phyloP scores from a whole-genome alignment of 2,113 vertebrate genomes.

The human (Homo sapiens) region DNA sequence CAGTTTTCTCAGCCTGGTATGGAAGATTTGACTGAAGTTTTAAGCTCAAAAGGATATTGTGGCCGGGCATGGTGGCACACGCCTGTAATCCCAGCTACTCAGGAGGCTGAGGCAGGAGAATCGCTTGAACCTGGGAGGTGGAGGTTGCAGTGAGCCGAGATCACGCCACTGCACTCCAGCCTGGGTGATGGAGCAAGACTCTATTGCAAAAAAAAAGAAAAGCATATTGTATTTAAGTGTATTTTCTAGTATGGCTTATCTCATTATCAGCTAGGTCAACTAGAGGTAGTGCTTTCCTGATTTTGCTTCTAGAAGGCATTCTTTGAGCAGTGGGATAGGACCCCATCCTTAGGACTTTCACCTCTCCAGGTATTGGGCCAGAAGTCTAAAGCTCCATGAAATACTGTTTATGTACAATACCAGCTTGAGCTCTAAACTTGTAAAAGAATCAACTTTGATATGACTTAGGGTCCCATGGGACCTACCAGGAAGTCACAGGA shows the following conservation, averaged over 20 bases:
- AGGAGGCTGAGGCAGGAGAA: no score
- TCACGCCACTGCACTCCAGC: no score
- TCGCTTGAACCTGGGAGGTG: no score
- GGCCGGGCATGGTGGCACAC: no score
- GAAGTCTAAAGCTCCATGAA: background rate
- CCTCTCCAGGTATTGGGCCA: background rate
- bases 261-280: background rate
- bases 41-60: background rate
- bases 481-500: background rate
- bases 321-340: background rate
- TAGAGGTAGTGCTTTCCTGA: constrained; percentile 7
- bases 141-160: no score
- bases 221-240: background rate
- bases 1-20: background rate
- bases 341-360: background rate
- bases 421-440: constrained; percentile 10
- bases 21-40: constrained; percentile 33
- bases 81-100: no score
- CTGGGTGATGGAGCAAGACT: no score
- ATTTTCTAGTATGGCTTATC: constrained; percentile 14
- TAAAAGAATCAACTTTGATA: constrained; percentile 17
- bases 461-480: background rate
- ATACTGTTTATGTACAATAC: background rate
- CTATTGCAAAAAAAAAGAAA: no score
- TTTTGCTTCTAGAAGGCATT: constrained; percentile 24